Base-by-base conservation (phyloP, 2,888 invertebrate genomes). In the Phyto melanocephala region DNA sequence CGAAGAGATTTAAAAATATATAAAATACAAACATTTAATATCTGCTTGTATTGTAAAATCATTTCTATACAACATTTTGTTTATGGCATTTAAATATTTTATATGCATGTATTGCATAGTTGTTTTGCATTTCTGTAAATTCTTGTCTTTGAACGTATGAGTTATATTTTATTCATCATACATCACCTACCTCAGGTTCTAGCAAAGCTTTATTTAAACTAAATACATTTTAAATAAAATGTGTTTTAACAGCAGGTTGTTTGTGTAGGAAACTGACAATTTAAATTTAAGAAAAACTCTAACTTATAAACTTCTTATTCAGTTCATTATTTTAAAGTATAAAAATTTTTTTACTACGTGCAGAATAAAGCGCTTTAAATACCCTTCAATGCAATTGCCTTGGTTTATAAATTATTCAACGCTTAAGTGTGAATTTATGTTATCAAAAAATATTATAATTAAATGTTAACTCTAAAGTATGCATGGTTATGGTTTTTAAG, bases 371-470 rank as follows among this genome's bases (percentile, higher is more conserved):
- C 17, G 0, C 17, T 11, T 54, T 15, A 35, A n/a, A 8, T 45
- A 63, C 54, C 54, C 54, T 45, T 54, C 45, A 22, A 8, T n/a
- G 20, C 28, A 42, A 28, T n/a, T 45, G 45, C 22, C 54, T 56
- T 65, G 7, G 8, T 13, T 2, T 35, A 63, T 74, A 13, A 74
- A 74, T 65, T 65, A 74, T 74, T 63, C 17, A 56, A 1, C 42
- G 35, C 54, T 74, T 54, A 15, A 56, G 63, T 74, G 60, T 68
- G 52, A 62, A 60, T 52, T 68, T 13, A 45, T 50, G 76, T 77
- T 52, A 68, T 68, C 58, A 67, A 77, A 74, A 68, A 68, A 50
- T 37, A 37, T 67, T 58, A 20, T 68, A 42, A 76, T 76, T 60
- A 76, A 76, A 76, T 56, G 15, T 35, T 7, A 54, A 35, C 20